Conservation (phyloP, 2,113 vertebrate species). For the Poecile atricapillus region DNA sequence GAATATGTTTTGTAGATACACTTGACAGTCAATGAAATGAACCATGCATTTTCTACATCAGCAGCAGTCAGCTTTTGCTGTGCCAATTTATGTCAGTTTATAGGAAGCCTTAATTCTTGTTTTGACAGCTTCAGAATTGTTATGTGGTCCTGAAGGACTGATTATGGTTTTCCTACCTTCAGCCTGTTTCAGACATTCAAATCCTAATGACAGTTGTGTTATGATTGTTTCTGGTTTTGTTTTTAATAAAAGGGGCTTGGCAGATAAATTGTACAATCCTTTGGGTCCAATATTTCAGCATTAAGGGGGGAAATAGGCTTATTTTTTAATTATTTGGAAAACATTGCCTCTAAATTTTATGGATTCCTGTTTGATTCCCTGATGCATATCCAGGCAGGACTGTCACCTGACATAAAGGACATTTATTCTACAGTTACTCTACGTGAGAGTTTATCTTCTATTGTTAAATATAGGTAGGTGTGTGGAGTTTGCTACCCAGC, state of each 20-base stretch:
- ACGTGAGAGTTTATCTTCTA: neutral
- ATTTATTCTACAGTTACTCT: neutral
- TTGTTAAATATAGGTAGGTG: neutral
- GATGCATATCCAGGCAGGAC: neutral
- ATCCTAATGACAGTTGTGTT: neutral
- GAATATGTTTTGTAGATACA: neutral
- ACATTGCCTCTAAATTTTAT: neutral
- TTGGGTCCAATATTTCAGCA: neutral
- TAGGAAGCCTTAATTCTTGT: constrained; percentile 39
- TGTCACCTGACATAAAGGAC: neutral
- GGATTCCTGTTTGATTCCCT: neutral
- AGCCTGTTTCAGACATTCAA: constrained; percentile 4
- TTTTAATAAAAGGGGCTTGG: neutral
- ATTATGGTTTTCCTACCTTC: constrained; percentile 14
- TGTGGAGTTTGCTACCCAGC: neutral
- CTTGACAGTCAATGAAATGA: neutral
- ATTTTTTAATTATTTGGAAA: neutral
- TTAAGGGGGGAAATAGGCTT: neutral
- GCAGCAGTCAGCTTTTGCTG: neutral
- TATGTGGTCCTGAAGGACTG: constrained; percentile 36
- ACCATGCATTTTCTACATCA: neutral
- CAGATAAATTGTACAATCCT: neutral
- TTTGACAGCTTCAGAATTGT: constrained; percentile 40
- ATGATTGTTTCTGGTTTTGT: neutral
- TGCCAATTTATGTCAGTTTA: neutral